Base-by-base conservation (phyloP, 2,113 vertebrate genomes). In the Columba livia region DNA sequence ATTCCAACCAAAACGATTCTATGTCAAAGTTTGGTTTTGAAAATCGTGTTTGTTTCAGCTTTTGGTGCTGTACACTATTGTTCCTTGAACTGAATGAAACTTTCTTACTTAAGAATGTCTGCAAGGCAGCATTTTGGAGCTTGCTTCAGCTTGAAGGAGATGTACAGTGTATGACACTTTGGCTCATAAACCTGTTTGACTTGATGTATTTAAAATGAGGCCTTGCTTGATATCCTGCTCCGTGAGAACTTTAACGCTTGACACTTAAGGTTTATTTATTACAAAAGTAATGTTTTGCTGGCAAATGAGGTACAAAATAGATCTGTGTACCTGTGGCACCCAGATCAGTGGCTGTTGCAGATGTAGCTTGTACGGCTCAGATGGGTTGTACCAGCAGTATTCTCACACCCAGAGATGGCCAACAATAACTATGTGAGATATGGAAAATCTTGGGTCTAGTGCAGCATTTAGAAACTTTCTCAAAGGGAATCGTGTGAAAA, bases 241-340 rank as follows among this genome's bases (percentile, higher is more conserved):
- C 2, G 0, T 1, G 16, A 28, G 17, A 62, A 42, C 4, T 54
- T 24, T 4, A 28, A 29, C 8, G 4, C 17, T 81, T 31, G 15
- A 8, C 28, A 5, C 0, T 0, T 10, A 5, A 48, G 14, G 16
- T 75, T 67, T 54, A 9, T 57, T 40, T 16, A 21, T 61, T 29
- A 5, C 9, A 2, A 16, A 15, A 51, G 10, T 34, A 17, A 12
- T 6, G 7, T 50, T 40, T 13, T 31, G 2, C 47, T 69, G 64
- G 72, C 31, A 9, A 9, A 19, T 25, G 31, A 25, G 21, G 31
- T 26, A 1, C 44, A 42, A 12, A 12, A 0, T 15, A 18, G 38
- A 1, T 10, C 15, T 56, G 71, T 6, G 42, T 5, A 32, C 24
- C 29, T 24, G 61, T 16, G 69, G 19, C 23, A 8, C 2, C 29